A percentile compares a stretch with the other conserved stretches of the same genome.
Evolutionary conservation across 2,797 vertebrate genomes (phyloP).

Genomic region (Vespertilio murinus): DNA sequence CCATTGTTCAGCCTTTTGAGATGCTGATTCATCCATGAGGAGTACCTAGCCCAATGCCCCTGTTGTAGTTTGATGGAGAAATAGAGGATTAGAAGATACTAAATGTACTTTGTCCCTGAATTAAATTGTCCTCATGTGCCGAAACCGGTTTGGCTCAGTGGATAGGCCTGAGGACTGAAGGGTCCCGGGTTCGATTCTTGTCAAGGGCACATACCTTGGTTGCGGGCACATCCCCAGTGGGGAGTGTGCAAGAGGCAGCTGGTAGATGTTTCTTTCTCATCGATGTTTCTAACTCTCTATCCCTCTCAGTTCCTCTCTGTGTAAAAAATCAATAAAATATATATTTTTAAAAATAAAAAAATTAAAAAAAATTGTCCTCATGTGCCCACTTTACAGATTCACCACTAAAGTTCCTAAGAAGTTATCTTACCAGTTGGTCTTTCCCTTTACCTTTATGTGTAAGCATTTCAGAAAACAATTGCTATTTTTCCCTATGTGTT

Average conservation of each 20-base stretch:
- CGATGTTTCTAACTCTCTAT: too few species aligned
- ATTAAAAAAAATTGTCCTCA: not conserved
- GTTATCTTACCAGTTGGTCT: not conserved
- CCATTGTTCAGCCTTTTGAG: slow-evolving; percentile 79
- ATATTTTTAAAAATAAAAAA: too few species aligned
- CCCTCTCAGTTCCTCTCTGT: too few species aligned
- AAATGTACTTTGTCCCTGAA: not conserved
- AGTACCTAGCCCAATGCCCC: slow-evolving; percentile 44
- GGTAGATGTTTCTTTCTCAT: too few species aligned
- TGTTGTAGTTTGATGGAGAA: slow-evolving; percentile 56
- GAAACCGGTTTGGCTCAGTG: too few species aligned
- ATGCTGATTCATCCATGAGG: slow-evolving; percentile 49
- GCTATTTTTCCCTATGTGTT: not conserved
- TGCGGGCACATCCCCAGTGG: too few species aligned
- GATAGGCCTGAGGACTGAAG: too few species aligned
- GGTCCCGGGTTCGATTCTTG: too few species aligned
- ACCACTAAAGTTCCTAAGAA: slow-evolving; percentile 23
- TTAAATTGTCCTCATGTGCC: slow-evolving; percentile 35
- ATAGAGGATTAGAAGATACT: slow-evolving; percentile 40
- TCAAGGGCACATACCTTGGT: too few species aligned
- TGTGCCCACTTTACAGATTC: slow-evolving; percentile 46
- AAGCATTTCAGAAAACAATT: not conserved
- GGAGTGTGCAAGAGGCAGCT: too few species aligned
- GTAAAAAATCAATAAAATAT: too few species aligned
- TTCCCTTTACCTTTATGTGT: slow-evolving; percentile 34